Percentiles rank a stretch among this genome's conserved stretches.
Evolutionary conservation across 2,113 vertebrate species (phyloP).

Genomic region (Protobothrops mucrosquamatus): DNA sequence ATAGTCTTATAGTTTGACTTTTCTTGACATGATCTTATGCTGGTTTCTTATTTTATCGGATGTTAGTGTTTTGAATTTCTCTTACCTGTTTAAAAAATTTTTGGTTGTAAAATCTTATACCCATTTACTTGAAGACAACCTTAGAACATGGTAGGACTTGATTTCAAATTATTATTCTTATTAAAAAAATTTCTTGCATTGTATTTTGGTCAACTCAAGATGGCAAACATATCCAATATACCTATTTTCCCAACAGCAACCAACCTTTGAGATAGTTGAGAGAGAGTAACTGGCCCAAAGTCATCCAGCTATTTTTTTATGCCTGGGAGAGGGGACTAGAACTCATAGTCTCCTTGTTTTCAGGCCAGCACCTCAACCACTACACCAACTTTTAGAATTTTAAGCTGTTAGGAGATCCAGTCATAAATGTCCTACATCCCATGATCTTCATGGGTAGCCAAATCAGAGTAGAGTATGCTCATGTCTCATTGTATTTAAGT

Average conservation of each 20-base stretch:
- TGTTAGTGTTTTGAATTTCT: background rate
- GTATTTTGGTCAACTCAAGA: background rate
- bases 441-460: background rate
- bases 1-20: background rate
- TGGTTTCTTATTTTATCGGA: background rate
- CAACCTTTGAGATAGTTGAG: background rate
- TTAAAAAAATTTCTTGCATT: background rate
- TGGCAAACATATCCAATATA: background rate
- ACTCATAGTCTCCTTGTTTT: background rate
- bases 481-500: background rate
- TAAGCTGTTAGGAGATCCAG: background rate
- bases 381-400: background rate
- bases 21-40: background rate
- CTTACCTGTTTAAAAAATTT: background rate
- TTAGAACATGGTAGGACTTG: background rate
- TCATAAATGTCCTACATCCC: background rate
- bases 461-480: too few species aligned
- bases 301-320: background rate
- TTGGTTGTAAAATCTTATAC: background rate
- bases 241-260: background rate
- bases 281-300: background rate
- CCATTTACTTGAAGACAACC: background rate
- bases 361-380: background rate
- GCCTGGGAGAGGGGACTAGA: background rate
- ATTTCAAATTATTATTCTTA: background rate